Evolutionary conservation across 2,797 vertebrate species (phyloP), one percentile per base, ranked within the genome.

Genomic region (Thunnus albacares): DNA sequence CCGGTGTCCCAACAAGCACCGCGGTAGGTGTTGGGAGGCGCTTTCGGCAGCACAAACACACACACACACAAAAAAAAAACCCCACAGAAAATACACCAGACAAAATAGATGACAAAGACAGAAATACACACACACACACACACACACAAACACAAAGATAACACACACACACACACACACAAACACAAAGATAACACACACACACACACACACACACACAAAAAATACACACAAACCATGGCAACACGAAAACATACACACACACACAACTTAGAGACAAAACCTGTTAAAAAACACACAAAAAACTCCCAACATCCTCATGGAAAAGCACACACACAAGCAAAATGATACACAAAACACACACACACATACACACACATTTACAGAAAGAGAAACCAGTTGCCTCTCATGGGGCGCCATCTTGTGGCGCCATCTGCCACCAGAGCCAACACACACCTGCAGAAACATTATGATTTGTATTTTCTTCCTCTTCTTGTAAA

Each of bases 1-100:
- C 86, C 90, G 83, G 90, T 90, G 91, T 92, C 92, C 93, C 93
- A 91, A 93, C 92, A 93, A 93, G 90, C 92, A 89, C 91, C 83
- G 85, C 91, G 89, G 90, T 93, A 89, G 92, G 92, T 92, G 90
- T 92, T 90, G 91, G 85, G 88, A 90, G 88, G 84, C 88, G 83
- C 83, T 76, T 84, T 86, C 57, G 2, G 60, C 61, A 12, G 83
- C 82, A 79, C 63, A 81, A 30, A 72, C 72, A 80, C 80, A 71
- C 63, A 80, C 35, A 76, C 38, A 71, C 56, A 56, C 26, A 66
- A 41, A 62, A 84, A 62, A 76, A 35, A 79, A 33, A 71, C 33
- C 10, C 78, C 66, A 77, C 47, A 60, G 10, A 70, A 24, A 78
- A 47, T 5, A 71, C 66, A 78, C 65, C 43, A 63, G 35, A 78